These are phyloP conservation scores for Trichonephila clavipes DNA, from an alignment of 1,140 invertebrate genomes.

Conservation along the genomic window DNA sequence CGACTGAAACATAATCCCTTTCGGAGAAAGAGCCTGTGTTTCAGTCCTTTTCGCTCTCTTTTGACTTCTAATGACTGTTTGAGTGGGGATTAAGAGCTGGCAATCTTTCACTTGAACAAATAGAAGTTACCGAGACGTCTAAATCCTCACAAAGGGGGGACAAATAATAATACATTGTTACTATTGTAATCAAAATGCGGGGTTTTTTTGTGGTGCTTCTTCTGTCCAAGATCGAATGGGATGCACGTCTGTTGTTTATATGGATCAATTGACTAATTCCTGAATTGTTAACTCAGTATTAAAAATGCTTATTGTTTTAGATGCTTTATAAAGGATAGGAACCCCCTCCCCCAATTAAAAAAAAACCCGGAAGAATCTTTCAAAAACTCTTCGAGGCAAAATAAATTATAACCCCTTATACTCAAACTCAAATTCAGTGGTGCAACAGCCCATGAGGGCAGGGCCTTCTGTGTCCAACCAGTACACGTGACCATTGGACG, in stretches of 20 bases:
- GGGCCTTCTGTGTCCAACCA: too few relatives aligned
- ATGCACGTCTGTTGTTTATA: neutral
- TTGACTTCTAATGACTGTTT: slow-evolving; percentile 38
- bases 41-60: neutral
- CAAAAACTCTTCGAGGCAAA: too few relatives aligned
- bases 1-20: neutral
- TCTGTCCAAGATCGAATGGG: neutral
- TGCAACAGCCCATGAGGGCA: too few relatives aligned
- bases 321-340: neutral
- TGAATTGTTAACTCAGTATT: neutral
- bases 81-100: neutral
- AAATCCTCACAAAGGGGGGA: neutral
- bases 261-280: neutral
- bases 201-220: neutral
- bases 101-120: neutral
- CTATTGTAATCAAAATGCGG: neutral
- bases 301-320: neutral
- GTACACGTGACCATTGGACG: too few relatives aligned
- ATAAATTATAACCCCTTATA: too few relatives aligned
- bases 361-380: neutral
- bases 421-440: too few relatives aligned
- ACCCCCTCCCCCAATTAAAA: too few relatives aligned
- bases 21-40: neutral
- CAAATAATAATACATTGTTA: neutral
- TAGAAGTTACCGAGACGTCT: neutral